Conservation (phyloP, 2,888 invertebrate genomes). For the Mactromeris polynyma region DNA sequence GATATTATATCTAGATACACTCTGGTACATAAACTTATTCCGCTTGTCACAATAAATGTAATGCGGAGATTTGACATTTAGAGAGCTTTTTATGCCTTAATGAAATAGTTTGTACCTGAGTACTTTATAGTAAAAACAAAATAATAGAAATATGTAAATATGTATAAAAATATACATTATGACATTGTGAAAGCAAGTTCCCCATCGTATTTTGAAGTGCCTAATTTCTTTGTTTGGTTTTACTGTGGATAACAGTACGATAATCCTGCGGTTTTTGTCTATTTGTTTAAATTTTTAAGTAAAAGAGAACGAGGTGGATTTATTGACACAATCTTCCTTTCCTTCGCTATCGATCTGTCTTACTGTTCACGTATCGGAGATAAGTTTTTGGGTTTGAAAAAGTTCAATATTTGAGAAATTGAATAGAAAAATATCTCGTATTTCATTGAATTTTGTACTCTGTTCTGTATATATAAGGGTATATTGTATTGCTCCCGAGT, state of each 20-base stretch:
- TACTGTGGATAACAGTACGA: not conserved
- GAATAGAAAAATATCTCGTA: not conserved
- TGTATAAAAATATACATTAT: no score
- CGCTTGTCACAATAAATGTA: no score
- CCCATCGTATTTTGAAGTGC: no score
- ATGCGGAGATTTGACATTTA: no score
- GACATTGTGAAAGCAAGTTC: no score
- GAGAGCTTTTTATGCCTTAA: not conserved
- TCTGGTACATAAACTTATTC: no score
- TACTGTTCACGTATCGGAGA: not conserved
- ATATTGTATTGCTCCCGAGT: not conserved
- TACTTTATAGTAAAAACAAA: not conserved
- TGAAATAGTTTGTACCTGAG: not conserved
- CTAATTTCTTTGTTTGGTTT: not conserved
- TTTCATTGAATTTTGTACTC: not conserved
- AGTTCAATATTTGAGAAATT: conserved; percentile 1
- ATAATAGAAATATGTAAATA: no score
- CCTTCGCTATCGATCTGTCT: not conserved
- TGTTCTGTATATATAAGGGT: not conserved
- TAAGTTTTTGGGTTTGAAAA: not conserved
- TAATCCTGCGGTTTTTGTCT: not conserved
- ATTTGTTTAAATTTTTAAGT: conserved; percentile 10
- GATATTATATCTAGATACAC: no score
- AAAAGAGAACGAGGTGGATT: not conserved
- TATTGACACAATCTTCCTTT: conserved; percentile 14